Percentiles rank a stretch among this genome's conserved stretches.
phyloP scores from a whole-genome alignment of 2,888 invertebrate genomes.

The Callinectes sapidus region DNA sequence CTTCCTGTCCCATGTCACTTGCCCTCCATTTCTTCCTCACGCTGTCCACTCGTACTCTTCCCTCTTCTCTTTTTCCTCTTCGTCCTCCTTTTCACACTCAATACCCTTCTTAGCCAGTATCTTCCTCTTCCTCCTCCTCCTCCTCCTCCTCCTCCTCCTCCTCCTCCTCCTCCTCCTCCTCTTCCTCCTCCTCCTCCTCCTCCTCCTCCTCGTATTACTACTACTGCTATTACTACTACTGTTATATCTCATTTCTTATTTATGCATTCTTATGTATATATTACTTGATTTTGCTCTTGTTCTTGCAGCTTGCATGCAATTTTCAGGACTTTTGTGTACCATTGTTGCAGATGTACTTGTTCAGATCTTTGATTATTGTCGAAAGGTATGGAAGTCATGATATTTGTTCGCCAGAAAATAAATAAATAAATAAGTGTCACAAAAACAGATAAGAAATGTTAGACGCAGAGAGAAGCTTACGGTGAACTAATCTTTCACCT shows the following conservation, averaged over 20 bases:
- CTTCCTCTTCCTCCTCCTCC: background rate
- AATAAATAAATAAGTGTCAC: background rate
- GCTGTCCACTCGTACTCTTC: background rate
- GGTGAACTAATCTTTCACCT: background rate
- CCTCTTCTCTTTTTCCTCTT: background rate
- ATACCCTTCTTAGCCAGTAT: background rate
- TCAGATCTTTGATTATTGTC: background rate
- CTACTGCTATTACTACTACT: background rate
- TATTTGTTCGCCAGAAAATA: background rate
- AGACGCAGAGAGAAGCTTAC: background rate
- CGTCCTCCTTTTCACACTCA: background rate
- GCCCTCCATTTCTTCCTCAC: background rate
- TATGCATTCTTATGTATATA: background rate
- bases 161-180: background rate
- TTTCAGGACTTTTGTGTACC: background rate
- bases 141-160: background rate
- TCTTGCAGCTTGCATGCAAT: background rate
- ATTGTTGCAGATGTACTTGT: background rate
- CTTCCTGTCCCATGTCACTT: background rate
- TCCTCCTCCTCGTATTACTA: background rate
- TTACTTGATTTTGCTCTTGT: background rate
- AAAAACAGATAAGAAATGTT: background rate
- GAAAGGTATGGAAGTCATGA: background rate
- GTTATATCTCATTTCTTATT: background rate
- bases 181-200: background rate